Conservation (phyloP, 2,888 invertebrate genomes). For the Meiosimyza platycephala region DNA sequence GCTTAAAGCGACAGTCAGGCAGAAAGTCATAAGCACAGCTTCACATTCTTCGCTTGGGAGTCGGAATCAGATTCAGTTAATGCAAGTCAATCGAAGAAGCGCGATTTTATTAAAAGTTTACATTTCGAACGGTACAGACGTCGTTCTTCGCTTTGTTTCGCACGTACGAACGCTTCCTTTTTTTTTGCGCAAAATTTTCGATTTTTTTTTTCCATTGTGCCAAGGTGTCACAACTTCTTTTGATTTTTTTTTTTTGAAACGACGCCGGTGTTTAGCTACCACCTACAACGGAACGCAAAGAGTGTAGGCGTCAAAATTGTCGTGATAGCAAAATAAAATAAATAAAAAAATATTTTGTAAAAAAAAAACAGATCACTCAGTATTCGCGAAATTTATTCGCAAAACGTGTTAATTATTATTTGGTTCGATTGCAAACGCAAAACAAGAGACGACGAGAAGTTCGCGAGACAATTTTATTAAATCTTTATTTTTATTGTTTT, state of each 20-base stretch:
- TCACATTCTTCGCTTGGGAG: neutral
- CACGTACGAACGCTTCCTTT: neutral
- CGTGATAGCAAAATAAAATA: conserved; percentile 24
- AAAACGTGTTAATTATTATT: conserved; percentile 29
- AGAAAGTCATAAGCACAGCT: neutral
- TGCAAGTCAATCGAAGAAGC: conserved; percentile 43
- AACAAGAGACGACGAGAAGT: too few species aligned
- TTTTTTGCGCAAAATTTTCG: neutral
- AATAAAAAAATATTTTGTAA: conserved; percentile 8
- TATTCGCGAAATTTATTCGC: conserved; percentile 36
- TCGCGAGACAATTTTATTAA: too few species aligned
- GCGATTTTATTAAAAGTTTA: conserved; percentile 60
- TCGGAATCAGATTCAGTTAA: neutral
- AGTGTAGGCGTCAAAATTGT: conserved; percentile 8
- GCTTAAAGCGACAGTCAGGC: neutral
- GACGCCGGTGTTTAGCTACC: conserved; percentile 2
- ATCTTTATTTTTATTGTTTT: neutral
- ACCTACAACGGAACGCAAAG: neutral
- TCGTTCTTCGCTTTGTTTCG: conserved; percentile 33
- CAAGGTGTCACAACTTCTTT: conserved; percentile 3
- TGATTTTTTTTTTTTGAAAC: neutral
- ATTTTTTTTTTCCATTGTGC: conserved; percentile 1
- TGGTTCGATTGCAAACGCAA: neutral
- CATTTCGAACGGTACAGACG: conserved; percentile 63
- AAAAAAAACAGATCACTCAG: too few species aligned